A percentile compares a stretch with the other conserved stretches of the same genome.
phyloP scores from a whole-genome alignment of 1,140 invertebrate species.

The Drosophila erecta region DNA sequence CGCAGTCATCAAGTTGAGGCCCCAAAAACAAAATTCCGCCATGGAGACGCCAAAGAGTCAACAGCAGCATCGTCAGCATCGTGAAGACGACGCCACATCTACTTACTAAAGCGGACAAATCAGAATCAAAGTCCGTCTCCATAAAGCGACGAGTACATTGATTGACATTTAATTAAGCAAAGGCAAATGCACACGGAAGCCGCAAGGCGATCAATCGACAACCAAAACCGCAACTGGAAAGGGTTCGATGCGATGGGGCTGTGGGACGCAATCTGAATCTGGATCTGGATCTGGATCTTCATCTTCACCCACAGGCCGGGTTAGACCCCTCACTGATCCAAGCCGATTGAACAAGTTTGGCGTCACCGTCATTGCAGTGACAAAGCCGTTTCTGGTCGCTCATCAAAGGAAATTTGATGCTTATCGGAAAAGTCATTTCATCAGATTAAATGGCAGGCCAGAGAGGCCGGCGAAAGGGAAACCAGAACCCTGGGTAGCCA shows the following conservation, averaged over 20 bases:
- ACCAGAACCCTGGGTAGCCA: conserved; percentile 22
- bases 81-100: conserved; percentile 57
- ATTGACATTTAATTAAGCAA: conserved; percentile 83
- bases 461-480: conserved; percentile 34
- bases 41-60: conserved; percentile 48
- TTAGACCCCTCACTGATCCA: conserved; percentile 40
- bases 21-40: conserved; percentile 49
- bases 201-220: conserved; percentile 39
- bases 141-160: conserved; percentile 51
- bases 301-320: conserved; percentile 62
- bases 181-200: conserved; percentile 78
- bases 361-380: conserved; percentile 40
- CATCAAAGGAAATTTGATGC: conserved; percentile 77
- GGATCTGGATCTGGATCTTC: background rate
- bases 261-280: background rate
- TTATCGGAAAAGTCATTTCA: conserved; percentile 74
- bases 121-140: conserved; percentile 63
- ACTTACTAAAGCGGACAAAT: conserved; percentile 74
- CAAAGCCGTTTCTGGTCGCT: conserved; percentile 72
- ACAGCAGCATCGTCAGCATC: conserved; percentile 19
- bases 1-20: conserved; percentile 50
- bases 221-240: conserved; percentile 25
- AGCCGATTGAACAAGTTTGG: conserved; percentile 63
- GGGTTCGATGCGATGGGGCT: background rate
- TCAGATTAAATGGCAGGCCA: conserved; percentile 54